Percentiles rank a stretch among this genome's conserved stretches.
Conservation (phyloP, 2,113 vertebrate genomes). For the Anoura caudifer region DNA sequence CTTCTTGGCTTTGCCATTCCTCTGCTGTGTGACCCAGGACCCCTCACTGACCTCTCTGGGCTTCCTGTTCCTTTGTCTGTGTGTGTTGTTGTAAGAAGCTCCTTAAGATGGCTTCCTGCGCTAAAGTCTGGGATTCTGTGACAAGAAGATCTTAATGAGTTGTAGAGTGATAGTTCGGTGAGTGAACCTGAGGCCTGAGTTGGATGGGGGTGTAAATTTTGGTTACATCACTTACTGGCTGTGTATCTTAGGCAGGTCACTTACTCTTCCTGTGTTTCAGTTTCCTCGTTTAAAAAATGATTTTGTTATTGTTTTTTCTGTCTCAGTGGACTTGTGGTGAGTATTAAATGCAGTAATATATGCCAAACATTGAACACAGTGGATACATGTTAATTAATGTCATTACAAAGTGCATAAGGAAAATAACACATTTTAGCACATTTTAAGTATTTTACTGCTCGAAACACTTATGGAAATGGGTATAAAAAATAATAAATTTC, state of each 20-base stretch:
- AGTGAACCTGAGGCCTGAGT: background rate
- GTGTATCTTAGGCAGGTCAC: background rate
- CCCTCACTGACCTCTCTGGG: background rate
- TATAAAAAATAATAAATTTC: background rate
- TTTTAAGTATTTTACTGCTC: background rate
- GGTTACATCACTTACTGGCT: background rate
- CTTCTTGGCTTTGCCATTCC: background rate
- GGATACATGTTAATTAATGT: background rate
- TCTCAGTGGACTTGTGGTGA: background rate
- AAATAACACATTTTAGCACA: background rate
- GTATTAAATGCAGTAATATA: background rate
- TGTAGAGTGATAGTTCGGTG: background rate
- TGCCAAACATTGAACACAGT: background rate
- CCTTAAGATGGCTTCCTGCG: background rate
- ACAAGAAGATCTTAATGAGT: background rate
- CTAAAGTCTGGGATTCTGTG: background rate
- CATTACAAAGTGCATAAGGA: background rate
- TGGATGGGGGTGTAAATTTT: background rate
- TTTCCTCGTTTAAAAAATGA: background rate
- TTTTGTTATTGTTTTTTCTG: background rate
- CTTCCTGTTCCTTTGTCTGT: rapidly evolving
- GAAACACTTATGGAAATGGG: background rate
- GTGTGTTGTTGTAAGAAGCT: background rate
- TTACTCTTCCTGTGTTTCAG: background rate
- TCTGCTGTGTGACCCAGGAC: background rate